Evolutionary conservation across 2,888 invertebrate genomes (phyloP).

Genomic region (Eueremaeus valkanovi): DNA sequence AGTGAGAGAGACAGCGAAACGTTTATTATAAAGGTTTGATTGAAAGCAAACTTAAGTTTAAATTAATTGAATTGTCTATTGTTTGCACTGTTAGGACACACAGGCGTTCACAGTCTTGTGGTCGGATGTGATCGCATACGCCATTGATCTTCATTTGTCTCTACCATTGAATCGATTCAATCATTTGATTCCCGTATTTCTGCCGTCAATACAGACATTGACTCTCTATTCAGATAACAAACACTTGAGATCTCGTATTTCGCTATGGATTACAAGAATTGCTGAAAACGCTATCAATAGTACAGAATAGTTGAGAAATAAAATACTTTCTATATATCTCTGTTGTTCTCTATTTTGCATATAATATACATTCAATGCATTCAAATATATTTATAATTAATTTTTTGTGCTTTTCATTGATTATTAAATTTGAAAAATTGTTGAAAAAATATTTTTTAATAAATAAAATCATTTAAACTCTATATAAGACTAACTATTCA

Average conservation of each 20-base stretch:
- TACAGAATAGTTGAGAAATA: too few species aligned
- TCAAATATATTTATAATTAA: too few species aligned
- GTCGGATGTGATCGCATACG: constrained; percentile 77
- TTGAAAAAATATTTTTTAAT: too few species aligned
- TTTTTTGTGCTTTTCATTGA: too few species aligned
- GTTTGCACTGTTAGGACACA: constrained; percentile 62
- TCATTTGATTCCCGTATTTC: constrained; percentile 60
- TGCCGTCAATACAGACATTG: constrained; percentile 59
- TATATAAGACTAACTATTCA: too few species aligned
- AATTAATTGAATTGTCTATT: too few species aligned
- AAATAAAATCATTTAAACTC: too few species aligned
- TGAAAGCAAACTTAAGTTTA: background rate
- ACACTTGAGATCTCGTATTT: constrained; percentile 58
- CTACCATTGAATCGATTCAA: constrained; percentile 57
- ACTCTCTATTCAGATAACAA: constrained; percentile 60
- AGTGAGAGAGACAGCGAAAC: background rate
- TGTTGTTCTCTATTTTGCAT: too few species aligned
- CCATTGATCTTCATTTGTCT: constrained; percentile 65
- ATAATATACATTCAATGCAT: too few species aligned
- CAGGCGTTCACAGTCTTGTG: constrained; percentile 79
- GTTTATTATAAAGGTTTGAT: constrained; percentile 8
- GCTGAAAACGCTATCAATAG: constrained; percentile 52
- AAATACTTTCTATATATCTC: too few species aligned
- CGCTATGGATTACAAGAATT: constrained; percentile 59
- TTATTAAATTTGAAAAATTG: too few species aligned